Percentiles rank a stretch among this genome's conserved stretches.
phyloP scores from a whole-genome alignment of 2,113 vertebrate species.

The Erythrolamprus reginae region DNA sequence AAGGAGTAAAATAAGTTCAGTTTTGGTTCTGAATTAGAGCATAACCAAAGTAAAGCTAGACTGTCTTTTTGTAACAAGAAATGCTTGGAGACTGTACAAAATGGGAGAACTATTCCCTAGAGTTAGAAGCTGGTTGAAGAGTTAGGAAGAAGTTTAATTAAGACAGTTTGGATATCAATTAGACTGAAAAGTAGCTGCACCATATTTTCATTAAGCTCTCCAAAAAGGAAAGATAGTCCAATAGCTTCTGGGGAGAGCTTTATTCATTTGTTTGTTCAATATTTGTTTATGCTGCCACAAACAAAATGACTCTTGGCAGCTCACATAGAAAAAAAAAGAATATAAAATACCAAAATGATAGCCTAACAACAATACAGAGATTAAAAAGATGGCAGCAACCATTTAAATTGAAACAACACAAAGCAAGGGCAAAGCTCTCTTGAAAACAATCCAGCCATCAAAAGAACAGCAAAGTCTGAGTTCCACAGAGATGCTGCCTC shows the following conservation, averaged over 20 bases:
- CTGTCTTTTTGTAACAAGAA: not conserved
- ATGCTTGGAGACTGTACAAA: not conserved
- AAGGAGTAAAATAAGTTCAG: not conserved
- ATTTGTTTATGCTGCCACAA: not conserved
- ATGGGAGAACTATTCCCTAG: not conserved
- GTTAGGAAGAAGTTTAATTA: not conserved
- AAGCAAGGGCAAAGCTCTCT: not conserved
- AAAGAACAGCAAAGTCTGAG: not conserved
- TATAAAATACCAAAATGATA: not conserved
- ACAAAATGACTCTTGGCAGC: not conserved
- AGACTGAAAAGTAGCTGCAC: not conserved
- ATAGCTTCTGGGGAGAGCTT: not conserved
- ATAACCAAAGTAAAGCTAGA: not conserved
- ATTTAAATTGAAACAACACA: not conserved
- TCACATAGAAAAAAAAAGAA: not conserved
- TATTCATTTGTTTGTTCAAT: not conserved
- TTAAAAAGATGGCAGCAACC: not conserved
- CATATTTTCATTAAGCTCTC: not conserved
- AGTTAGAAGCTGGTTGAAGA: not conserved
- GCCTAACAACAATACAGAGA: not conserved
- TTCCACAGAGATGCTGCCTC: not conserved
- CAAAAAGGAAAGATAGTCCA: not conserved
- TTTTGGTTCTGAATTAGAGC: not conserved
- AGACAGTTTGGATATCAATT: not conserved
- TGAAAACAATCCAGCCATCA: not conserved